Base-by-base conservation (phyloP, 2,888 invertebrate genomes). In the Ectemnius continuus region DNA sequence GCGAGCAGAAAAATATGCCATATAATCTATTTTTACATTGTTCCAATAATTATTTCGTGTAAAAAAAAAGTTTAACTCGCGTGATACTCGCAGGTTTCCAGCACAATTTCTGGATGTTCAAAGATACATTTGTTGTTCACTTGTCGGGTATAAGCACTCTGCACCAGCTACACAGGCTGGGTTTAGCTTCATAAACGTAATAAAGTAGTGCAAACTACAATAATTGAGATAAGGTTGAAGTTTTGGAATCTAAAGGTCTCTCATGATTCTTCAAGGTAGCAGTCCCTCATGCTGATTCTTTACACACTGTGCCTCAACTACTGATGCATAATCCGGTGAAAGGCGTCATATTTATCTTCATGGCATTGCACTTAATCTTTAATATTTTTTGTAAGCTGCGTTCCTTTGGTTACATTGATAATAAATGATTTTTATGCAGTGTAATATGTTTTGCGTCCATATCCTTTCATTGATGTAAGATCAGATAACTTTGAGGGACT, bases 1-100 rank as follows among this genome's bases (percentile, higher is more conserved):
- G 60, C 74, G 74, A 76, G 76, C 81, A 83, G 69, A 76, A 79
- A 81, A 81, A 82, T 83, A 80, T 78, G 57, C 63, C 62, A 78
- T 76, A 57, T 69, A 69, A 47, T 71, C 63, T 69, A 63, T 67
- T 61, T 63, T 75, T 73, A 77, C 61, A 70, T 70, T 58, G 57
- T 78, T 76, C 69, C 67, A 46, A 66, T 76, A 69, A 73, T 76
- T 66, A 23, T 26, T 58, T 70, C 14, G 59, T 70, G 66, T 76
- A 79, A 76, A 81, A 76, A 78, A 67, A 67, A 64, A 14, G 26
- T 56, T 73, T 79, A 61, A 75, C 62, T 72, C 68, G 67, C 64
- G 70, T 62, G 63, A 72, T 58, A 60, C 65, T 64, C 64, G 47
- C 16, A n/a, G 46, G 48, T 57, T 61, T 48, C 36, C 56, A 68